A percentile compares a stretch with the other conserved stretches of the same genome.
Conservation (phyloP, 2,797 vertebrate genomes). For the Xyrichtys novacula region DNA sequence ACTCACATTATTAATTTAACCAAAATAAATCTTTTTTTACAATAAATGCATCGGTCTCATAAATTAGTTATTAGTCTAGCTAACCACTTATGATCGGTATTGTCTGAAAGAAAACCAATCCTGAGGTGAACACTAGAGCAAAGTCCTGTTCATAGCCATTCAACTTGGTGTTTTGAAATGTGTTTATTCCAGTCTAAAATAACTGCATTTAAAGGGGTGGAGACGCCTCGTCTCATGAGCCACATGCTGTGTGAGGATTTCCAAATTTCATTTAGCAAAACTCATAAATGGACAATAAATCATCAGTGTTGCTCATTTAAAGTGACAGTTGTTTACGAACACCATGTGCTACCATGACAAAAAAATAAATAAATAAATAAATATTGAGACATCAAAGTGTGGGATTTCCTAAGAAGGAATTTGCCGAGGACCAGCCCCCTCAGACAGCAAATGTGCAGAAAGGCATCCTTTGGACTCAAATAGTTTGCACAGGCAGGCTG, state of each 20-base stretch:
- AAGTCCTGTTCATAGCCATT: not conserved
- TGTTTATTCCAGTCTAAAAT: conserved; percentile 33
- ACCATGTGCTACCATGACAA: conserved; percentile 3
- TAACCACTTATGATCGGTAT: no score
- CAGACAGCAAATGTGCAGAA: conserved; percentile 78
- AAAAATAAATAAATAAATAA: conserved; percentile 26
- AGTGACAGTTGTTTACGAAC: conserved; percentile 40
- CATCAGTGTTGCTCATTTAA: conserved; percentile 30
- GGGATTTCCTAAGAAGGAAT: conserved; percentile 58
- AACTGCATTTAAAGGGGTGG: conserved; percentile 53
- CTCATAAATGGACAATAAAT: conserved; percentile 47
- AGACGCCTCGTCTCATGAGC: conserved; percentile 10
- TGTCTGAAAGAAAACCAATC: no score
- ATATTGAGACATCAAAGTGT: conserved; percentile 67
- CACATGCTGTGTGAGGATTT: conserved; percentile 41
- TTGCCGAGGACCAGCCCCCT: conserved; percentile 50
- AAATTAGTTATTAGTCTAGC: no score
- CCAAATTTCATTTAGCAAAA: conserved; percentile 44
- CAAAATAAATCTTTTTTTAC: no score
- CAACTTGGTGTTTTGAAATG: not conserved
- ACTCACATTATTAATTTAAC: no score
- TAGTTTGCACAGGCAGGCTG: conserved; percentile 79
- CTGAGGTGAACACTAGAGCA: not conserved
- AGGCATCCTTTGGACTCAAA: conserved; percentile 78
- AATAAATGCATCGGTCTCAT: no score